Percentiles rank a stretch among this genome's conserved stretches.
Evolutionary conservation across 2,888 invertebrate genomes (phyloP).

Genomic region (Augiades crinisus): DNA sequence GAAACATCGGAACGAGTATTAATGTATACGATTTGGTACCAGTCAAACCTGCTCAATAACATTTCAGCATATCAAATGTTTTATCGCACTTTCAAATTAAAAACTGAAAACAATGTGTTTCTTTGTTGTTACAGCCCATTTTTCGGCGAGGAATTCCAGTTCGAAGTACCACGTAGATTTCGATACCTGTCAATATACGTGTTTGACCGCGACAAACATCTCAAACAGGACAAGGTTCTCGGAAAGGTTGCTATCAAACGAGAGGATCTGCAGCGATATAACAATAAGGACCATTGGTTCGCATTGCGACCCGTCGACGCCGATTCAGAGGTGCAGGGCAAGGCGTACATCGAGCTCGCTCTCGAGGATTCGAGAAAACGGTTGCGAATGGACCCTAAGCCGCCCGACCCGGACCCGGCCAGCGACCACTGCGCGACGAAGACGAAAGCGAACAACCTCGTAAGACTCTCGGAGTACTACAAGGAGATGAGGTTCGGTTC

Average conservation of each 20-base stretch:
- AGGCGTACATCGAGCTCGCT: constrained; percentile 91
- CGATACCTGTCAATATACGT: constrained; percentile 94
- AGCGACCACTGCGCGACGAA: constrained; percentile 55
- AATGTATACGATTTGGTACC: not conserved
- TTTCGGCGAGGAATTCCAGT: constrained; percentile 96
- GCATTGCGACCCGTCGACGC: constrained; percentile 91
- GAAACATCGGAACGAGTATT: not conserved
- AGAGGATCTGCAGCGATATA: constrained; percentile 92
- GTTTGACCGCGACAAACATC: constrained; percentile 91
- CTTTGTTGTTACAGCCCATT: constrained; percentile 87
- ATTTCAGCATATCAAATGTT: not conserved
- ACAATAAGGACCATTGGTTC: constrained; percentile 97
- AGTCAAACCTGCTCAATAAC: constrained; percentile 4
- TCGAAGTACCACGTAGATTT: constrained; percentile 94
- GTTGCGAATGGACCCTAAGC: constrained; percentile 75
- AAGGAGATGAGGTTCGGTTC: constrained; percentile 76
- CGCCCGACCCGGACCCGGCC: constrained; percentile 65
- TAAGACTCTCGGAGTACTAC: constrained; percentile 70
- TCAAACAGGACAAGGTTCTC: constrained; percentile 91
- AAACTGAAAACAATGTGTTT: constrained; percentile 7
- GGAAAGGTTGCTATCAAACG: constrained; percentile 92
- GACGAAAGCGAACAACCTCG: constrained; percentile 65
- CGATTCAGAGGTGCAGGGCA: constrained; percentile 95
- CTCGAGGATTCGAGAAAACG: constrained; percentile 82
- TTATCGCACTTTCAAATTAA: constrained; percentile 1